Conservation (phyloP, 1,140 invertebrate genomes). For the Diachasma alloeum region DNA sequence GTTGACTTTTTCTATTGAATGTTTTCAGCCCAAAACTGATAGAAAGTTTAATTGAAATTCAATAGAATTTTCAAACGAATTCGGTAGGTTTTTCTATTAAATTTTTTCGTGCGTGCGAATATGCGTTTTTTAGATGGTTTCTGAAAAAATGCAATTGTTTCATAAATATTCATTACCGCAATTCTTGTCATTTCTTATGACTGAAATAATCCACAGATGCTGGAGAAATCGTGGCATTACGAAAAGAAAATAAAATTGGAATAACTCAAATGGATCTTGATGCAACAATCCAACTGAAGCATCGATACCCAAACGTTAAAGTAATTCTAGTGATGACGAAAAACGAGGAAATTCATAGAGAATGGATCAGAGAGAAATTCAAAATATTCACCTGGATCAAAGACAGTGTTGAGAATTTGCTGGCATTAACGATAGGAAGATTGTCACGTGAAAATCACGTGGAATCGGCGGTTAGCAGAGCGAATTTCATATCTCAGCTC, state of each 20-base stretch:
- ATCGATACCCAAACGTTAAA: slow-evolving; percentile 44
- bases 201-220: slow-evolving; percentile 33
- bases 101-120: no score
- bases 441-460: neutral
- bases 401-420: slow-evolving; percentile 39
- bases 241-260: slow-evolving; percentile 47
- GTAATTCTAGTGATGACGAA: slow-evolving; percentile 41
- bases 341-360: slow-evolving; percentile 37
- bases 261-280: slow-evolving; percentile 47
- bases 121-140: no score
- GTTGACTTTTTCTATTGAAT: no score
- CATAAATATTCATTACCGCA: no score
- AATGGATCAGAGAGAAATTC: slow-evolving; percentile 47
- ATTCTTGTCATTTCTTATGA: no score
- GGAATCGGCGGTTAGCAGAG: slow-evolving; percentile 28
- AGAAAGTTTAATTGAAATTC: no score
- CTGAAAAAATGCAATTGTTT: no score
- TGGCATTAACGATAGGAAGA: slow-evolving; percentile 33
- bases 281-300: slow-evolving; percentile 43
- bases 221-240: slow-evolving; percentile 38
- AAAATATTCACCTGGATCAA: slow-evolving; percentile 44
- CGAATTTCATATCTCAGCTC: slow-evolving; percentile 35
- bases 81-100: no score
- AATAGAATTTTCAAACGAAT: no score
- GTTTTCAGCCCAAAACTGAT: no score